A percentile compares a stretch with the other conserved stretches of the same genome.
Evolutionary conservation across 2,113 vertebrate species (phyloP).

Genomic region (Tenrec ecaudatus): DNA sequence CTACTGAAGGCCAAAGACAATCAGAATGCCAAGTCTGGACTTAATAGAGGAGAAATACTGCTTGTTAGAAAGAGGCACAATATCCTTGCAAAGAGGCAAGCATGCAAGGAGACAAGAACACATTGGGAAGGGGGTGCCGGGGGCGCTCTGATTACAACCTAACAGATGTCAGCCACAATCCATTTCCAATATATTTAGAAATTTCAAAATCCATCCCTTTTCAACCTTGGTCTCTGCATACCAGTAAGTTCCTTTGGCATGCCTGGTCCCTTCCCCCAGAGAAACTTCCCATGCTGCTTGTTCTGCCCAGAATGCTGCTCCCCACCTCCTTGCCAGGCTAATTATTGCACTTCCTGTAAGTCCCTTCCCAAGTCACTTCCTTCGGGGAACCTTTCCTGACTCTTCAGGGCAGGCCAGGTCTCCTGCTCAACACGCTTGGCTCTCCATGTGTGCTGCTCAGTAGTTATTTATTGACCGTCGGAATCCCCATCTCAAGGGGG

Average conservation of each 20-base stretch:
- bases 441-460: background rate
- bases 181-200: background rate
- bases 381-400: background rate
- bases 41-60: background rate
- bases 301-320: conserved; percentile 38
- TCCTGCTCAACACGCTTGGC: background rate
- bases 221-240: background rate
- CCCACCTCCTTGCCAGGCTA: conserved; percentile 6
- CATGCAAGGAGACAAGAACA: background rate
- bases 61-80: background rate
- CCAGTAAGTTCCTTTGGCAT: background rate
- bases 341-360: conserved; percentile 51
- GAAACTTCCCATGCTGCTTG: background rate
- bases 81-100: background rate
- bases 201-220: background rate
- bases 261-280: background rate
- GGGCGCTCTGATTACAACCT: background rate
- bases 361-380: conserved; percentile 51
- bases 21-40: background rate
- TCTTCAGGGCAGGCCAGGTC: background rate
- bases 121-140: background rate
- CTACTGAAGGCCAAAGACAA: background rate
- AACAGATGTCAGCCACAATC: background rate
- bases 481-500: background rate
- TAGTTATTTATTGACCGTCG: background rate